Percentiles rank a stretch among this genome's conserved stretches.
Evolutionary conservation across 64 coral and sea anemone species (phyloP).

Genomic region (Astreopora myriophthalma): DNA sequence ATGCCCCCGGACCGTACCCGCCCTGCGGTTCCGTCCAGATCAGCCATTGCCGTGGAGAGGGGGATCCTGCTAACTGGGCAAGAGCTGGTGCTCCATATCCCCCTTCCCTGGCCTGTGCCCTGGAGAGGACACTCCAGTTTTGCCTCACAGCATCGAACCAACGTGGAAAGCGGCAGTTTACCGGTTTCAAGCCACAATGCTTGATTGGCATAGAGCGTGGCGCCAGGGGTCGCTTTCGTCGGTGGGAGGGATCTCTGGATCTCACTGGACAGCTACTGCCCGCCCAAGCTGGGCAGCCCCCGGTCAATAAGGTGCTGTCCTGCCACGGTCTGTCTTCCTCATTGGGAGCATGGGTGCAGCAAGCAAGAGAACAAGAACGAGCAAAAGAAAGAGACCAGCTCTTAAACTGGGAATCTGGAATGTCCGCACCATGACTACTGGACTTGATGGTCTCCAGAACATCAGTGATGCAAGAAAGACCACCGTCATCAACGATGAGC

Average conservation of each 20-base stretch:
- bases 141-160: not conserved
- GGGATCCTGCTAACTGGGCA: not conserved
- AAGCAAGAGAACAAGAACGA: constrained; percentile 1
- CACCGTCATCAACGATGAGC: not conserved
- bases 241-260: constrained; percentile 52
- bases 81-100: not conserved
- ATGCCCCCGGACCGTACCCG: not conserved
- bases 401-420: not conserved
- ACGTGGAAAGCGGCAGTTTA: constrained; percentile 43
- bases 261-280: constrained; percentile 63
- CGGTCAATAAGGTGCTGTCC: constrained; percentile 56
- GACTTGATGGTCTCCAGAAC: not conserved
- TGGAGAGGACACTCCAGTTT: constrained; percentile 47
- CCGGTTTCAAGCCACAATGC: constrained; percentile 56
- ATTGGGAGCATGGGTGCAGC: constrained; percentile 46
- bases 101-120: not conserved
- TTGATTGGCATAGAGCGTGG: constrained; percentile 33
- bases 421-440: not conserved
- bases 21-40: constrained; percentile 39
- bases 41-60: not conserved
- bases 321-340: not conserved
- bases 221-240: constrained; percentile 37
- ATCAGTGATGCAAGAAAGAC: not conserved
- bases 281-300: constrained; percentile 66
- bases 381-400: not conserved